Evolutionary conservation across 1,140 invertebrate genomes (phyloP).

Genomic region (Drosophila rhopaloa): DNA sequence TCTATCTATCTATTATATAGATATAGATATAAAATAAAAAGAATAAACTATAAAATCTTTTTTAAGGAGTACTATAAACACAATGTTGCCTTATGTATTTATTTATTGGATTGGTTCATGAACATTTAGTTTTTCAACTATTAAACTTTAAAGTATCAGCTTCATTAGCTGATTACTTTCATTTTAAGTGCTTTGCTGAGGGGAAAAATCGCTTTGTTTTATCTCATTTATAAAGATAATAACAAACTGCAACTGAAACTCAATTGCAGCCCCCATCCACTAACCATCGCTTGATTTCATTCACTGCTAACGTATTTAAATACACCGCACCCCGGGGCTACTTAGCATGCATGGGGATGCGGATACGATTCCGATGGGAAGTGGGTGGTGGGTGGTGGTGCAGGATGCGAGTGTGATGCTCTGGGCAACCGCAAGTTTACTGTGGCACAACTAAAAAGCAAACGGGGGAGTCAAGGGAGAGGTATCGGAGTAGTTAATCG

Average conservation of each 20-base stretch:
- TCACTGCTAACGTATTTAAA: conserved; percentile 34
- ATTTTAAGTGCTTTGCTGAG: neutral
- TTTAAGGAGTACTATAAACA: too few species aligned
- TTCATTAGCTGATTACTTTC: neutral
- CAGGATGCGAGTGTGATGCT: conserved; percentile 3
- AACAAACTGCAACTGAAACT: neutral
- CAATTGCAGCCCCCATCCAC: too few species aligned
- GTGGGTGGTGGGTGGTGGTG: neutral
- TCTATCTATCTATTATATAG: too few species aligned
- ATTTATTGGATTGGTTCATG: too few species aligned
- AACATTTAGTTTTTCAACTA: neutral
- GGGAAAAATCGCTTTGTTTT: neutral
- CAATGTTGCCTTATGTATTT: too few species aligned
- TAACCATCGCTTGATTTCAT: conserved; percentile 30
- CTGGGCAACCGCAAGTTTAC: conserved; percentile 44
- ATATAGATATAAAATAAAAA: too few species aligned
- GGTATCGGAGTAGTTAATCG: conserved; percentile 16
- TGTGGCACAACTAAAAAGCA: conserved; percentile 28
- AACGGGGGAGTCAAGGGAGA: neutral
- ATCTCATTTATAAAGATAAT: neutral
- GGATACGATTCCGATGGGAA: neutral
- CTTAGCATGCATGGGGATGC: conserved; percentile 20
- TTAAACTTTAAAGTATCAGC: too few species aligned
- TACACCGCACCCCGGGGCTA: conserved; percentile 18
- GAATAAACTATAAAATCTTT: too few species aligned